A percentile compares a stretch with the other conserved stretches of the same genome.
Conservation (phyloP, 2,113 vertebrate genomes). For the Rousettus leschenaultii region DNA sequence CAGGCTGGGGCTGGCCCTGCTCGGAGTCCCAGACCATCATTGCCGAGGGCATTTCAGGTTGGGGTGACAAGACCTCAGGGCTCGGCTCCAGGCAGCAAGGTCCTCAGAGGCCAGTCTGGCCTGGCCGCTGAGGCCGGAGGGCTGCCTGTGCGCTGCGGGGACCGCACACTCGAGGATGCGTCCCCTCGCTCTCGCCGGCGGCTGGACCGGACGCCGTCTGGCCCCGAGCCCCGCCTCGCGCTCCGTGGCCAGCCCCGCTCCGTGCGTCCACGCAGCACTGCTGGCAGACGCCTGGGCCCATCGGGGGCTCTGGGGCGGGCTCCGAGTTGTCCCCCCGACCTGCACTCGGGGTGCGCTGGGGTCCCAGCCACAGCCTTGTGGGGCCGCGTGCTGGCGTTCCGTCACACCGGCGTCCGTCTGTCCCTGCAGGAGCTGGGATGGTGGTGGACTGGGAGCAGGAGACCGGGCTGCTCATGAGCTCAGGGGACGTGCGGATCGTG, state of each 20-base stretch:
- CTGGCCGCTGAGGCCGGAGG: background rate
- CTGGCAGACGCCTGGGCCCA: too few species aligned
- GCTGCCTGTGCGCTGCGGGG: background rate
- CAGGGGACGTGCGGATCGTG: constrained; percentile 95
- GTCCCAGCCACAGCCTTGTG: background rate
- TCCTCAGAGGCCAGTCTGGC: background rate
- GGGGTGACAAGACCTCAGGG: background rate
- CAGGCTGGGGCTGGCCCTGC: background rate
- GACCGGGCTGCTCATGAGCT: constrained; percentile 96
- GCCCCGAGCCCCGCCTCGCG: rapidly evolving
- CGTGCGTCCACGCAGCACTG: rapidly evolving
- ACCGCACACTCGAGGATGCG: background rate
- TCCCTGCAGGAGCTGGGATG: constrained; percentile 92
- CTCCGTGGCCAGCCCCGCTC: background rate
- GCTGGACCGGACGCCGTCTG: background rate
- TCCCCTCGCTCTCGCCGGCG: background rate
- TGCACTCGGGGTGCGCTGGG: background rate
- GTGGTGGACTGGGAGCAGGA: constrained; percentile 99
- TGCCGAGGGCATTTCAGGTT: background rate
- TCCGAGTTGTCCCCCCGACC: rapidly evolving
- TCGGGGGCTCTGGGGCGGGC: background rate
- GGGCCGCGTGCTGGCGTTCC: background rate
- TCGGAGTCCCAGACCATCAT: background rate
- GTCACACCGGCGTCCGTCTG: background rate
- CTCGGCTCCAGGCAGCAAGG: rapidly evolving